These are phyloP conservation scores for Anthonomus grandis DNA, from an alignment of 1,140 invertebrate species.

Conservation along the genomic window DNA sequence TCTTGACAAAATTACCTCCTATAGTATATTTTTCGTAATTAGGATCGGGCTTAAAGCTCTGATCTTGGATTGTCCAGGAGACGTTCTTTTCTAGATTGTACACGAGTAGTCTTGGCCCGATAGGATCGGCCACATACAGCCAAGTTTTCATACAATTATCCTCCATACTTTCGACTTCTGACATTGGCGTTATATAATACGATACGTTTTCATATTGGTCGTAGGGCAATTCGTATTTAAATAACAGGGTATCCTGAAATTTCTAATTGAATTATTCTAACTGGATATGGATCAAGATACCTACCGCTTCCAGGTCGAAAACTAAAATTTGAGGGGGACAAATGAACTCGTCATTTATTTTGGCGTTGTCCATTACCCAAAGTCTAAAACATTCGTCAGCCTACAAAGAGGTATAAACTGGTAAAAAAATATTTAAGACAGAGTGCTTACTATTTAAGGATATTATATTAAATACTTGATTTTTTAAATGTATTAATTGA, in stretches of 20 bases:
- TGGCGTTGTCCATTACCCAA: slow-evolving; percentile 4
- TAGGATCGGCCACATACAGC: slow-evolving; percentile 72
- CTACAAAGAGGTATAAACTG: background rate
- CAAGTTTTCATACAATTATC: slow-evolving; percentile 59
- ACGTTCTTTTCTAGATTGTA: slow-evolving; percentile 57
- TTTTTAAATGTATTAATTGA: too few relatives aligned
- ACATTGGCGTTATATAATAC: slow-evolving; percentile 51
- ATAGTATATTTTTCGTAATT: slow-evolving; percentile 63
- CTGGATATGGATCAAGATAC: background rate
- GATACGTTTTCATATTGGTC: slow-evolving; percentile 48
- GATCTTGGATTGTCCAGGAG: slow-evolving; percentile 65
- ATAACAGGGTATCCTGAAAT: slow-evolving; percentile 50
- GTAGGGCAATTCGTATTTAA: slow-evolving; percentile 55
- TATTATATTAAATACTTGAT: too few relatives aligned
- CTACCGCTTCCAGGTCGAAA: slow-evolving; percentile 8
- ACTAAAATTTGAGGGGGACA: slow-evolving; percentile 5
- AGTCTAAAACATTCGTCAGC: slow-evolving; percentile 7
- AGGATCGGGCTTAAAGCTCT: slow-evolving; percentile 68
- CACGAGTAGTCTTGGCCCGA: slow-evolving; percentile 62
- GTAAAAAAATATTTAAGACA: too few relatives aligned
- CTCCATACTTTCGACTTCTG: slow-evolving; percentile 53
- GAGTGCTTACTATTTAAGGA: too few relatives aligned
- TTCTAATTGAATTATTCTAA: background rate
- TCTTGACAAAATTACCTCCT: slow-evolving; percentile 27
- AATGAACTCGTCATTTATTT: background rate